These are phyloP conservation scores for Dermolepida albohirtum DNA, from an alignment of 2,888 invertebrate species.

Conservation along the genomic window DNA sequence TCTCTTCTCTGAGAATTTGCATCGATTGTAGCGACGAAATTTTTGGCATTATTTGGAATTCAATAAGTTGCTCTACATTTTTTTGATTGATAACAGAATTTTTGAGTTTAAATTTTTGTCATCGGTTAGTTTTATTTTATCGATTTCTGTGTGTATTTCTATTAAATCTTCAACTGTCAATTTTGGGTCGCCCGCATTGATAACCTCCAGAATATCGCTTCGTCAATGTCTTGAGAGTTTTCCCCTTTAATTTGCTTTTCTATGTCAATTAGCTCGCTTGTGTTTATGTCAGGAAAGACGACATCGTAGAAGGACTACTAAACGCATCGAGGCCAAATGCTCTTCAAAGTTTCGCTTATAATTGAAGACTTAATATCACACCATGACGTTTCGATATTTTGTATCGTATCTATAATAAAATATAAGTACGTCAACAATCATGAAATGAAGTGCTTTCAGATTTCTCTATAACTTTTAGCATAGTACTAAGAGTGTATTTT, in stretches of 20 bases:
- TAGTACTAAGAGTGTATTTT: slow-evolving; percentile 15
- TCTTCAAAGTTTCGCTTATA: slow-evolving; percentile 9
- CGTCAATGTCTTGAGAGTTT: too few relatives aligned
- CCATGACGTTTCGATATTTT: slow-evolving; percentile 1
- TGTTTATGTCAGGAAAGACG: slow-evolving; percentile 8
- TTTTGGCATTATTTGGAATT: too few relatives aligned
- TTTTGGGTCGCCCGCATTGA: too few relatives aligned
- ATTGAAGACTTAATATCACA: slow-evolving; percentile 12
- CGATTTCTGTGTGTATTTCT: too few relatives aligned
- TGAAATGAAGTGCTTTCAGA: not conserved
- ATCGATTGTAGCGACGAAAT: too few relatives aligned
- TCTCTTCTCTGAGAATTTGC: too few relatives aligned
- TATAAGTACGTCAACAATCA: slow-evolving; percentile 13
- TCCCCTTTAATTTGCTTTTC: slow-evolving; percentile 7
- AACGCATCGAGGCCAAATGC: slow-evolving; percentile 22
- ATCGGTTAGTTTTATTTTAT: too few relatives aligned
- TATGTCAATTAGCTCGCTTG: slow-evolving; percentile 7
- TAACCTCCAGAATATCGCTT: too few relatives aligned
- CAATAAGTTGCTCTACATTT: too few relatives aligned
- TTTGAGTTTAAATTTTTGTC: too few relatives aligned
- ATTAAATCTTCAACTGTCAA: too few relatives aligned
- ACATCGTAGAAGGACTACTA: not conserved
- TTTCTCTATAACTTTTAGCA: slow-evolving; percentile 14
- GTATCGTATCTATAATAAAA: slow-evolving; percentile 5
- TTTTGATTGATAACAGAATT: too few relatives aligned